Percentiles rank a stretch among this genome's conserved stretches.
Conservation (phyloP, 2,797 vertebrate species). For the Etheostoma nigrum region DNA sequence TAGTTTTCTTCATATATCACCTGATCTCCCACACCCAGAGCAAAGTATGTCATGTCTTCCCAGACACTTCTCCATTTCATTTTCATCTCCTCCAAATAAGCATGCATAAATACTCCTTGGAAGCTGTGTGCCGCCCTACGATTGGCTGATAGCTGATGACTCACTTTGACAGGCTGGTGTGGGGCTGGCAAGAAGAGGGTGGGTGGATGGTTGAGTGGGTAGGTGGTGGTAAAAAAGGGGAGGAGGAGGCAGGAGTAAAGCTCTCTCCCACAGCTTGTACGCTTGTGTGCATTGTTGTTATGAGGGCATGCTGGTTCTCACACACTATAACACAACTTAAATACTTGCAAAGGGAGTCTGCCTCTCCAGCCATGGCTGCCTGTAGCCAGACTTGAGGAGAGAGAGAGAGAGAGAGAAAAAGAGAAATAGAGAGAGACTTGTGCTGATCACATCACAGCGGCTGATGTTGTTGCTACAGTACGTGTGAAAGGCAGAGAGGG, state of each 20-base stretch:
- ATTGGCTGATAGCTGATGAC: slow-evolving; percentile 85
- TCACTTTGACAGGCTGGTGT: slow-evolving; percentile 84
- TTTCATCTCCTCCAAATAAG: slow-evolving; percentile 63
- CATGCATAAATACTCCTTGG: slow-evolving; percentile 76
- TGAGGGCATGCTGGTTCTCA: slow-evolving; percentile 39
- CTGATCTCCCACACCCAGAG: slow-evolving; percentile 19
- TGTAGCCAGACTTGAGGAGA: slow-evolving; percentile 71
- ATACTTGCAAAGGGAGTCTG: slow-evolving; percentile 55
- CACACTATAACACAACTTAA: slow-evolving; percentile 50
- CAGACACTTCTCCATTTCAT: slow-evolving; percentile 59
- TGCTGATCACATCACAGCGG: slow-evolving; percentile 74
- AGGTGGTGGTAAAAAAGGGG: slow-evolving; percentile 64
- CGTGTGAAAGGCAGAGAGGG: slow-evolving; percentile 68
- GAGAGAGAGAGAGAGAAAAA: slow-evolving; percentile 39
- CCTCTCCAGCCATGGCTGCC: slow-evolving; percentile 46
- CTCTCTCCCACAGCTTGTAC: slow-evolving; percentile 65
- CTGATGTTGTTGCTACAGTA: slow-evolving; percentile 76
- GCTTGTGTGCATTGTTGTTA: slow-evolving; percentile 66
- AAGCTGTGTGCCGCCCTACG: slow-evolving; percentile 64
- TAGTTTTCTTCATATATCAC: background rate
- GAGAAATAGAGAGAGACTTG: slow-evolving; percentile 56
- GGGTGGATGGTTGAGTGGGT: slow-evolving; percentile 51
- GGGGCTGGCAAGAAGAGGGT: slow-evolving; percentile 70
- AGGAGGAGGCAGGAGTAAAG: slow-evolving; percentile 74
- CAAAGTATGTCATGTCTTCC: slow-evolving; percentile 53